Conservation (phyloP, 2,797 vertebrate genomes). For the Pteronotus mesoamericanus region DNA sequence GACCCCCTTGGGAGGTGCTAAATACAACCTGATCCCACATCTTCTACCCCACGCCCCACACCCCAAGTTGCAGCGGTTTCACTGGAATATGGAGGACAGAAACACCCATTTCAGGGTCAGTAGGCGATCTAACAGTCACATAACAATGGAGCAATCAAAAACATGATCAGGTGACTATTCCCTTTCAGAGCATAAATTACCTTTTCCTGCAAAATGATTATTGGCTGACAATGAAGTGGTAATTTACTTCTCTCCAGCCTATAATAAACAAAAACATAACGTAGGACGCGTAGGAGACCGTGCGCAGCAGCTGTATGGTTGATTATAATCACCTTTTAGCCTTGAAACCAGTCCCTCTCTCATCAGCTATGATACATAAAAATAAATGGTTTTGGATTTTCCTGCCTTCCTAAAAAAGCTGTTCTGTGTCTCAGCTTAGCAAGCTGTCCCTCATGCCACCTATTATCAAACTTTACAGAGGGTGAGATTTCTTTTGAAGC, state of each 20-base stretch:
- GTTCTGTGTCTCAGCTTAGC: background rate
- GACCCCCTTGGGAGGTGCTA: background rate
- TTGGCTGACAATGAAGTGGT: slow-evolving; percentile 46
- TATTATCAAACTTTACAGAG: background rate
- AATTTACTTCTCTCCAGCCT: slow-evolving; percentile 56
- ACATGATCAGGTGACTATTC: background rate
- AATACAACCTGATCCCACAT: accelerated
- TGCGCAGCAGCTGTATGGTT: slow-evolving; percentile 14
- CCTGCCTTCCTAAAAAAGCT: background rate
- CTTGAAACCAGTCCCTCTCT: slow-evolving; percentile 30
- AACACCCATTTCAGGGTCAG: background rate
- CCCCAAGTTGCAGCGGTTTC: background rate
- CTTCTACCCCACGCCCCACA: background rate
- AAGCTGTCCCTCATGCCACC: background rate
- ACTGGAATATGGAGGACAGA: background rate
- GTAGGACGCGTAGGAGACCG: slow-evolving; percentile 27
- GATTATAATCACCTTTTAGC: slow-evolving; percentile 47
- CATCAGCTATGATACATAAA: slow-evolving; percentile 9
- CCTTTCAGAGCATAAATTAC: slow-evolving; percentile 59
- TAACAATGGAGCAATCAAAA: slow-evolving; percentile 57
- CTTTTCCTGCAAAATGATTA: slow-evolving; percentile 64
- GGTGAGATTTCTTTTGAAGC: slow-evolving; percentile 19
- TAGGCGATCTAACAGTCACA: background rate
- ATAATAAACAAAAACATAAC: slow-evolving; percentile 65
- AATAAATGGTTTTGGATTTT: background rate